Evolutionary conservation across 2,113 vertebrate species (phyloP).

Genomic region (Lasiurus cinereus): DNA sequence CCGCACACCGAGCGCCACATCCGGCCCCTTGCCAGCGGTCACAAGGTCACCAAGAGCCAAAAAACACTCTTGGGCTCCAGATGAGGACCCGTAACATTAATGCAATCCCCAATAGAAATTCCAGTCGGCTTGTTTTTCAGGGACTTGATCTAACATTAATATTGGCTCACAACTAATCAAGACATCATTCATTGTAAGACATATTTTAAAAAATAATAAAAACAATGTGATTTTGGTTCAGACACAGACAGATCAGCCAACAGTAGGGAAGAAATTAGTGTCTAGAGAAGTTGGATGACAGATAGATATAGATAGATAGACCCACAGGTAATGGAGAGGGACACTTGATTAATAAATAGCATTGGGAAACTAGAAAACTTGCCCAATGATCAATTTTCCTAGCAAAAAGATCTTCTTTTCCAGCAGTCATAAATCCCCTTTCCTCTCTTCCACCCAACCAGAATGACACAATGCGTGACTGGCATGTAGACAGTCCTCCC

Average conservation of each 20-base stretch:
- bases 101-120: slow-evolving; percentile 24
- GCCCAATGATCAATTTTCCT: background rate
- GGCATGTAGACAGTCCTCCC: background rate
- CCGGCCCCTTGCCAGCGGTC: slow-evolving; percentile 37
- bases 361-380: background rate
- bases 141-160: background rate
- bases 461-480: background rate
- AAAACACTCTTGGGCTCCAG: slow-evolving; percentile 1
- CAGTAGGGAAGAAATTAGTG: background rate
- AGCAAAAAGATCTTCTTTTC: background rate
- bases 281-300: background rate
- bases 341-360: background rate
- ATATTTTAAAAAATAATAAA: slow-evolving; percentile 21
- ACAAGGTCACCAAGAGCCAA: slow-evolving; percentile 53
- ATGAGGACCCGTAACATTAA: background rate
- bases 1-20: background rate
- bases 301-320: background rate
- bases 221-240: background rate
- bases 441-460: background rate
- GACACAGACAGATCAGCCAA: slow-evolving; percentile 11
- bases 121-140: slow-evolving; percentile 22
- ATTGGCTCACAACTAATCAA: slow-evolving; percentile 13
- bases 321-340: background rate
- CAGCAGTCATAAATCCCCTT: background rate
- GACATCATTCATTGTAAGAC: slow-evolving; percentile 18